These are phyloP conservation scores for Hoplodrina ambigua DNA, from an alignment of 2,888 invertebrate genomes.

Conservation along the genomic window DNA sequence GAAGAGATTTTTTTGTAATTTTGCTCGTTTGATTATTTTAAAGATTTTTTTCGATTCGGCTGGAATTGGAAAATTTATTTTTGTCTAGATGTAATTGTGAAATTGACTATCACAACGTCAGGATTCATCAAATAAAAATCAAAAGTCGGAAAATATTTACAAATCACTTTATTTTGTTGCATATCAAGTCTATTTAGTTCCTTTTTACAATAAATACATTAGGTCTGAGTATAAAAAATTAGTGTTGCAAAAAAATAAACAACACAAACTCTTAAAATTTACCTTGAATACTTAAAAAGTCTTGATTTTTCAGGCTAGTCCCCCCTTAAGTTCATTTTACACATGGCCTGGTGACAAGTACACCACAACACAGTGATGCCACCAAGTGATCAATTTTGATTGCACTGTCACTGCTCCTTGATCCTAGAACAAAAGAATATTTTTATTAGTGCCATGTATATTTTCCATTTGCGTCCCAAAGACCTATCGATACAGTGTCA, in stretches of 20 bases:
- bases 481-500: too few species aligned
- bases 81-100: too few species aligned
- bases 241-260: constrained; percentile 84
- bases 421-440: constrained; percentile 74
- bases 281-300: constrained; percentile 78
- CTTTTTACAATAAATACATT: constrained; percentile 89
- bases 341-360: constrained; percentile 78
- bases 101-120: neutral
- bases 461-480: neutral
- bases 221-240: constrained; percentile 87
- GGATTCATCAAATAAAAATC: constrained; percentile 52
- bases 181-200: constrained; percentile 87
- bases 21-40: too few species aligned
- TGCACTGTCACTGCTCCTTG: constrained; percentile 79
- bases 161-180: constrained; percentile 89
- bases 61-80: too few species aligned
- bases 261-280: constrained; percentile 84
- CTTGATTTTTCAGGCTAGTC: constrained; percentile 82
- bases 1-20: too few species aligned
- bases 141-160: constrained; percentile 79
- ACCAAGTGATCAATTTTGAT: constrained; percentile 81
- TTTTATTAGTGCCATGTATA: neutral
- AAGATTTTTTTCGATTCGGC: too few species aligned
- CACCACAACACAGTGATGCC: constrained; percentile 74
- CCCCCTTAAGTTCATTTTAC: constrained; percentile 77